Percentiles rank a stretch among this genome's conserved stretches.
Evolutionary conservation across 2,113 vertebrate species (phyloP).

Genomic region (Propithecus coquereli): DNA sequence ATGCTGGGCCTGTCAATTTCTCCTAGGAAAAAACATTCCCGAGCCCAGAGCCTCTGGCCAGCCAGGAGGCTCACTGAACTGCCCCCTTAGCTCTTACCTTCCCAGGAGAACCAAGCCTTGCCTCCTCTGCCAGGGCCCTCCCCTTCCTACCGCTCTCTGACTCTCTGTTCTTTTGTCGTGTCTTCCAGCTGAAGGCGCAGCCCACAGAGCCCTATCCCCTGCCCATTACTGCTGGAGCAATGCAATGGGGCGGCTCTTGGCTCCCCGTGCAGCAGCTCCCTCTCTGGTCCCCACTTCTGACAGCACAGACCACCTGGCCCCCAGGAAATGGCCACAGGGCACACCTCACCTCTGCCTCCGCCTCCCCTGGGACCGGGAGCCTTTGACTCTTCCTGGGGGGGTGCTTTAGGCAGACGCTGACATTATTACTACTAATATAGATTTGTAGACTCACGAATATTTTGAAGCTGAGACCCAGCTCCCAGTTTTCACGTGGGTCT

Average conservation of each 20-base stretch:
- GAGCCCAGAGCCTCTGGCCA: neutral
- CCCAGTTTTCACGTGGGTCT: neutral
- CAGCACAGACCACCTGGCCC: constrained; percentile 73
- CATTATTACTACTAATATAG: neutral
- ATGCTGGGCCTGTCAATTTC: neutral
- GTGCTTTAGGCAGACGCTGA: neutral
- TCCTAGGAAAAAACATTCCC: neutral
- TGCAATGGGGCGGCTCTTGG: constrained; percentile 3
- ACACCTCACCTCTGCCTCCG: neutral
- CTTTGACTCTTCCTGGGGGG: neutral
- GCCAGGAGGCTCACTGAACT: neutral
- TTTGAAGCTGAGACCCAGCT: neutral
- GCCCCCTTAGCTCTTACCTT: neutral
- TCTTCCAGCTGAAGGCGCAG: neutral
- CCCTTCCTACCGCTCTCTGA: neutral
- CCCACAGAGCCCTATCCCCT: neutral
- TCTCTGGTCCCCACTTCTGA: constrained; percentile 70
- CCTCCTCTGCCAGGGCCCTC: neutral
- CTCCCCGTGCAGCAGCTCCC: constrained; percentile 60
- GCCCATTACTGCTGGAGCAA: neutral
- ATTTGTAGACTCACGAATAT: neutral
- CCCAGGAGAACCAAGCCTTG: neutral
- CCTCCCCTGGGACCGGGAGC: neutral
- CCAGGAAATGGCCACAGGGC: constrained; percentile 65
- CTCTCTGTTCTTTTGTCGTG: constrained; percentile 23